A percentile compares a stretch with the other conserved stretches of the same genome.
phyloP scores from a whole-genome alignment of 1,140 invertebrate genomes.

The Sycophila sp. region DNA sequence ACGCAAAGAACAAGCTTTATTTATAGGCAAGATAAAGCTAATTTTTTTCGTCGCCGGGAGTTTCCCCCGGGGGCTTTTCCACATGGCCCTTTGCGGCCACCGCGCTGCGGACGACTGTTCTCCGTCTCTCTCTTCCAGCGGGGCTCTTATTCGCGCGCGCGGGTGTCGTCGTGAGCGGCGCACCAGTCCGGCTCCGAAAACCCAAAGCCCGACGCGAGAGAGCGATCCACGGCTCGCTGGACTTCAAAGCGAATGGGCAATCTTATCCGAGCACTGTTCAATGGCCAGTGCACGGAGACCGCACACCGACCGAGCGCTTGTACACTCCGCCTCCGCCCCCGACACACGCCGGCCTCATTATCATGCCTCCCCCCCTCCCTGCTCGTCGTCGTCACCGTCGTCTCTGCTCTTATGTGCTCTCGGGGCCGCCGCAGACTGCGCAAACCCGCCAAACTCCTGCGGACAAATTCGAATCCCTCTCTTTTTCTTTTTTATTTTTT shows the following conservation, averaged over 20 bases:
- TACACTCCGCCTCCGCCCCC: background rate
- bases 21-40: too few species aligned
- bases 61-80: too few species aligned
- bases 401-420: background rate
- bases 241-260: conserved; percentile 45
- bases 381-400: background rate
- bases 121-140: too few species aligned
- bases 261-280: conserved; percentile 44
- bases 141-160: conserved; percentile 25
- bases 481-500: too few species aligned
- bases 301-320: background rate
- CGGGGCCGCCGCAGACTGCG: background rate
- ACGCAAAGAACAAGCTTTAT: too few species aligned
- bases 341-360: background rate
- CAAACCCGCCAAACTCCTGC: background rate
- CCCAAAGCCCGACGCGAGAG: conserved; percentile 15
- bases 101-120: too few species aligned
- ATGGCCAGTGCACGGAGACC: conserved; percentile 44
- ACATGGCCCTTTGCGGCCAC: too few species aligned
- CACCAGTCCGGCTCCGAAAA: conserved; percentile 35
- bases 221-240: conserved; percentile 39
- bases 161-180: too few species aligned
- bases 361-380: background rate
- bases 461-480: too few species aligned
- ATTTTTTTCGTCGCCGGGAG: too few species aligned